Conservation (phyloP, 2,888 invertebrate species). For the Epistrophe eligans region DNA sequence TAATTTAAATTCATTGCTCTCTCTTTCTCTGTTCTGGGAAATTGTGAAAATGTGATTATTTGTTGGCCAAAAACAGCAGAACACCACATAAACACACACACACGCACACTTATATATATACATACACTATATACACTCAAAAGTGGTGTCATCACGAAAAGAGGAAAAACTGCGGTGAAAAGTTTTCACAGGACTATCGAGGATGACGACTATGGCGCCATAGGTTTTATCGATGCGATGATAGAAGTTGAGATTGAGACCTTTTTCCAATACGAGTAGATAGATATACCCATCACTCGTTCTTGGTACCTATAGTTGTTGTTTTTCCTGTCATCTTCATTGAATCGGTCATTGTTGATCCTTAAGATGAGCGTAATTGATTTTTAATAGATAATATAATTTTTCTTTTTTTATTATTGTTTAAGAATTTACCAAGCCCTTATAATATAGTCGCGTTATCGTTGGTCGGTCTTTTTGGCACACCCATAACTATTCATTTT, state of each 20-base stretch:
- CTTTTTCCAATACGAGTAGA: background rate
- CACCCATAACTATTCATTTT: slow-evolving; percentile 32
- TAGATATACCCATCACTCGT: background rate
- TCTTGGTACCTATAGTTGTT: background rate
- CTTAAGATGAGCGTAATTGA: slow-evolving; percentile 62
- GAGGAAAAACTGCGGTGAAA: slow-evolving; percentile 49
- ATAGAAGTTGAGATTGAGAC: slow-evolving; percentile 24
- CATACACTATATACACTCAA: background rate
- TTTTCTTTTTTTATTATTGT: slow-evolving; percentile 1
- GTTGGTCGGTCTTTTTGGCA: slow-evolving; percentile 9
- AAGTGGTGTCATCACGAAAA: background rate
- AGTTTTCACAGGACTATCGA: slow-evolving; percentile 42
- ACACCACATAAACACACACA: background rate
- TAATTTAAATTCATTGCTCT: slow-evolving; percentile 59
- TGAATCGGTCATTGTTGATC: slow-evolving; percentile 63
- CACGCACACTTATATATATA: no score
- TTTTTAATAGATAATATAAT: slow-evolving; percentile 60
- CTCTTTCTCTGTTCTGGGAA: slow-evolving; percentile 19
- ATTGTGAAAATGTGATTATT: slow-evolving; percentile 69
- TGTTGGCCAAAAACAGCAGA: slow-evolving; percentile 63
- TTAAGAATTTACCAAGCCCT: slow-evolving; percentile 11
- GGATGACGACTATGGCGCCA: slow-evolving; percentile 56
- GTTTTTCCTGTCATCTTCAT: slow-evolving; percentile 28
- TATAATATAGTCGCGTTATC: background rate
- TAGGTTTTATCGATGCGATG: slow-evolving; percentile 62